Evolutionary conservation across 2,797 vertebrate genomes (phyloP), one percentile per base, ranked within the genome.

Genomic region (Spinus olivaceus): DNA sequence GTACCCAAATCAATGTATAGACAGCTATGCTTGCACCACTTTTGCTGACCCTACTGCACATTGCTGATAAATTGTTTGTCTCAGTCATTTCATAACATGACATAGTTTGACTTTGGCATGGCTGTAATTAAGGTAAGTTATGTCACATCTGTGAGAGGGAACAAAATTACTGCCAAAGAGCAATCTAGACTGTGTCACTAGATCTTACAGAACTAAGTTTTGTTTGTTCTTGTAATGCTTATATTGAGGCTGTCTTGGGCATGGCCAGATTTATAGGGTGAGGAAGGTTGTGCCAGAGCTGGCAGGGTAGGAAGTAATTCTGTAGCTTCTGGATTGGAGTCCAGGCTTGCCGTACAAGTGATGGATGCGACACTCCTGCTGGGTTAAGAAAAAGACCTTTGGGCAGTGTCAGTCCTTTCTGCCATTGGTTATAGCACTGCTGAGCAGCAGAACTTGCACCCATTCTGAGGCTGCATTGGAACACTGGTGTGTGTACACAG

Each of bases 391-490:
- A 30, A 57, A 51, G 14, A 35, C 8, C 3, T 85, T 90, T 80
- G 80, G 57, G 59, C 33, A 20, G 53, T 28, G 8, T 51, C 86
- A 28, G 37, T 63, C 14, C n/a, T 71, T 83, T 76, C 35, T 63
- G 28, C 72, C 18, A 4, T 85, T 47, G 44, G 12, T 44, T 78
- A 3, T 0, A 25, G 14, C 56, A 59, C 11, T 65, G 44, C 37
- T 59, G 49, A 61, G 41, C 5, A 1, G 39, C 57, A 86, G 24
- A 88, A 30, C 63, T 59, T 50, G 27, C 10, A 33, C 2, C 0
- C 0, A 0, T 50, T 95, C 51, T 60, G 88, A 54, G 49, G 42
- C 57, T 82, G 39, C 56, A 4, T 53, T 57, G 0, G 0, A 37
- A 16, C 17, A 6, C 14, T 1, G 4, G 6, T 74, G 25, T 59